phyloP scores from a whole-genome alignment of 2,797 vertebrate species.

The Steatocranus sp. region DNA sequence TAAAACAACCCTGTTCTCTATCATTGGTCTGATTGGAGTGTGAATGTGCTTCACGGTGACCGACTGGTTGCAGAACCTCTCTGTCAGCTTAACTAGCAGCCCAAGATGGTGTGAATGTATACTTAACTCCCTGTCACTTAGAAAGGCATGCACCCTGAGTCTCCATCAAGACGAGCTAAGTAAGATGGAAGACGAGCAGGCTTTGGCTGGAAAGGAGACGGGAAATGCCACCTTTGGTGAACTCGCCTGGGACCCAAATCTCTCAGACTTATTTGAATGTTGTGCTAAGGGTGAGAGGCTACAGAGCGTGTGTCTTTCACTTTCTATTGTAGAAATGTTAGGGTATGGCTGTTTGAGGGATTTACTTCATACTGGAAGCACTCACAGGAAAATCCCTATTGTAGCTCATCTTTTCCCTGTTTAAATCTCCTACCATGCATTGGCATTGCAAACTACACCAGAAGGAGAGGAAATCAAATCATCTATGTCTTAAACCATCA shows the following conservation, averaged over 20 bases:
- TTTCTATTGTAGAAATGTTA: constrained; percentile 66
- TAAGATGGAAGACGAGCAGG: constrained; percentile 77
- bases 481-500: constrained; percentile 62
- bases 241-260: constrained; percentile 66
- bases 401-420: constrained; percentile 66
- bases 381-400: constrained; percentile 70
- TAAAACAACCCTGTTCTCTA: constrained; percentile 49
- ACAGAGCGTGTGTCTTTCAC: constrained; percentile 48
- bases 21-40: constrained; percentile 68
- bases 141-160: constrained; percentile 72
- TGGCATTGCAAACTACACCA: constrained; percentile 45
- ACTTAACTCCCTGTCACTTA: constrained; percentile 82
- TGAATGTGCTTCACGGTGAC: constrained; percentile 69
- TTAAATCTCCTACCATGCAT: constrained; percentile 64
- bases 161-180: constrained; percentile 77
- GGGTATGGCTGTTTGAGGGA: constrained; percentile 61
- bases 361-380: constrained; percentile 66
- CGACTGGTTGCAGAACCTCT: constrained; percentile 62
- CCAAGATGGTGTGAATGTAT: constrained; percentile 76
- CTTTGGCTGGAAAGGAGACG: constrained; percentile 66
- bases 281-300: constrained; percentile 62
- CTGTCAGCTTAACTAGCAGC: constrained; percentile 77
- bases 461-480: constrained; percentile 51
- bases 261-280: constrained; percentile 70
- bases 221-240: constrained; percentile 77